Conservation (phyloP, 2,113 vertebrate species). For the Rhinoptilus africanus region DNA sequence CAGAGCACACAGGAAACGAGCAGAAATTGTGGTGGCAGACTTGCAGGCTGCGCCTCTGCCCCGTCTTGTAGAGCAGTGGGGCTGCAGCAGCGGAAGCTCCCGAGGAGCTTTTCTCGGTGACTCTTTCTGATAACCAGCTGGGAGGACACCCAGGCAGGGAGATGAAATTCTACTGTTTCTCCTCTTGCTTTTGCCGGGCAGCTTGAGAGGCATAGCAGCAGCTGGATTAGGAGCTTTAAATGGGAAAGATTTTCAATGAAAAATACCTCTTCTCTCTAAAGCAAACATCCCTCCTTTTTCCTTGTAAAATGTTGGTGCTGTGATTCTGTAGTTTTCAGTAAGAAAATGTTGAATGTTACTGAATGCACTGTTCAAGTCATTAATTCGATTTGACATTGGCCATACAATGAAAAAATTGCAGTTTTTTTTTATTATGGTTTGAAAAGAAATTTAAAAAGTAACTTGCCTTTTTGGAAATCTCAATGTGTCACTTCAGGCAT, state of each 20-base stretch:
- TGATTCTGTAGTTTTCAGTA: not conserved
- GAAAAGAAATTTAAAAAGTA: not conserved
- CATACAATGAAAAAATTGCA: not conserved
- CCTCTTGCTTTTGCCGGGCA: not conserved
- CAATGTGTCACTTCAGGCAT: not conserved
- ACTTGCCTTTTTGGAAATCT: not conserved
- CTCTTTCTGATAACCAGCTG: not conserved
- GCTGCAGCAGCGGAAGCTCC: not conserved
- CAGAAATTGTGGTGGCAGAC: not conserved
- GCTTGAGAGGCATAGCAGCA: not conserved
- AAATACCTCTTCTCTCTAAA: not conserved
- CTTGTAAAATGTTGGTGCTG: not conserved
- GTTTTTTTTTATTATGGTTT: not conserved
- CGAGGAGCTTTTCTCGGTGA: not conserved
- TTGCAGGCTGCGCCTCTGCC: not conserved
- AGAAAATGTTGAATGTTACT: not conserved
- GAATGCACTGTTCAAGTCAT: not conserved
- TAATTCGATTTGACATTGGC: not conserved
- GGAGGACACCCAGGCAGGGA: not conserved
- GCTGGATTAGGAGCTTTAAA: not conserved
- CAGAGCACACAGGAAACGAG: not conserved
- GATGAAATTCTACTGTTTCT: not conserved
- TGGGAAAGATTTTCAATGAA: not conserved
- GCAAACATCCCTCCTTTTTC: not conserved
- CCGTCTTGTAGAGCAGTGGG: accelerated